Conservation (phyloP, 2,113 vertebrate species). For the Brienomyrus brachyistius region DNA sequence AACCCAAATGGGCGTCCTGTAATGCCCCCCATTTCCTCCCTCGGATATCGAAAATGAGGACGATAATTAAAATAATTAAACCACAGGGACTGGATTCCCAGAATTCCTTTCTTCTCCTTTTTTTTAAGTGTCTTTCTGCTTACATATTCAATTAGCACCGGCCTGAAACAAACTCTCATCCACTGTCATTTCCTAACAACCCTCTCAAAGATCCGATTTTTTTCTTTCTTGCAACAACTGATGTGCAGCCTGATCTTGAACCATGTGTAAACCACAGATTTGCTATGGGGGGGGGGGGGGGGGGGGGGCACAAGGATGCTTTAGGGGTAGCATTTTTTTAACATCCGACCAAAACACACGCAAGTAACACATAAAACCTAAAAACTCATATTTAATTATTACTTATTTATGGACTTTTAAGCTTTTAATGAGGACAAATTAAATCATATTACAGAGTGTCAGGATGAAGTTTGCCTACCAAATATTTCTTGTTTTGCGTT, state of each 20-base stretch:
- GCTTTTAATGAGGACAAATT: slow-evolving; percentile 76
- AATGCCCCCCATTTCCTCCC: slow-evolving; percentile 59
- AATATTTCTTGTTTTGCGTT: slow-evolving; percentile 65
- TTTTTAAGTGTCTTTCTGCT: slow-evolving; percentile 61
- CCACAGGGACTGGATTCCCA: slow-evolving; percentile 63
- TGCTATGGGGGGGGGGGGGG: slow-evolving; percentile 36
- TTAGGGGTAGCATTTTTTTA: slow-evolving; percentile 47
- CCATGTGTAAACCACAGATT: slow-evolving; percentile 50
- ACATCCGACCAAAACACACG: slow-evolving; percentile 45
- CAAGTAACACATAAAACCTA: slow-evolving; percentile 27
- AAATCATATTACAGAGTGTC: slow-evolving; percentile 66
- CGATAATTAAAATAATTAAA: slow-evolving; percentile 92
- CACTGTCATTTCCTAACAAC: slow-evolving; percentile 55
- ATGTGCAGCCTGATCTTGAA: slow-evolving; percentile 42
- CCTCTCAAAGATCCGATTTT: slow-evolving; percentile 58
- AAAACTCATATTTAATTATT: slow-evolving; percentile 59
- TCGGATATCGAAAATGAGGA: slow-evolving; percentile 70
- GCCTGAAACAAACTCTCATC: slow-evolving; percentile 54
- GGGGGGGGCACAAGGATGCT: slow-evolving; percentile 51
- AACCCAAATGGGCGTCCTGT: slow-evolving; percentile 81
- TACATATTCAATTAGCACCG: slow-evolving; percentile 55
- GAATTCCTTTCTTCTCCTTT: slow-evolving; percentile 46
- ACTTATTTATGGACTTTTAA: slow-evolving; percentile 75
- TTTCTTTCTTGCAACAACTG: slow-evolving; percentile 43
- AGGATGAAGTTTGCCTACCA: slow-evolving; percentile 63